These are phyloP conservation scores for Acanthosepion lycidas DNA, from an alignment of 2,888 invertebrate genomes.

Conservation along the genomic window DNA sequence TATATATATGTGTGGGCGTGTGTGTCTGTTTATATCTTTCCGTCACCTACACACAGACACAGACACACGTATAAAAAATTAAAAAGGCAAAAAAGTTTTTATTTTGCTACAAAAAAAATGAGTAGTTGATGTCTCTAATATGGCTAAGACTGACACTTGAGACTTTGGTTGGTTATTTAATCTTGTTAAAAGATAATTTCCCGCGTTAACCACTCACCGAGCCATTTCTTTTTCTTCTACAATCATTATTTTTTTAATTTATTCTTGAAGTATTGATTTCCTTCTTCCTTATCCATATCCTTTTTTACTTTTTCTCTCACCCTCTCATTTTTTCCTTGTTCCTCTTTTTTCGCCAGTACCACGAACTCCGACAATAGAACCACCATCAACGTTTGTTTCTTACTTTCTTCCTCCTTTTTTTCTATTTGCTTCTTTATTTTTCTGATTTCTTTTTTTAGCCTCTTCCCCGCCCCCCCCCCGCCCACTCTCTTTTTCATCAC, in stretches of 20 bases:
- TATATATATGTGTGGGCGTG: too few species aligned
- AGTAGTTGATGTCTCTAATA: not conserved
- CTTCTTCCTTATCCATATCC: not conserved
- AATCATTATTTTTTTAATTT: not conserved
- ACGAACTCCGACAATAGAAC: too few species aligned
- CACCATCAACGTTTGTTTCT: too few species aligned
- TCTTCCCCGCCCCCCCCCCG: too few species aligned
- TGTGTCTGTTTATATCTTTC: too few species aligned
- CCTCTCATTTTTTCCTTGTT: not conserved
- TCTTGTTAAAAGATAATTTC: too few species aligned
- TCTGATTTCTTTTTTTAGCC: too few species aligned
- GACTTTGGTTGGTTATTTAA: too few species aligned
- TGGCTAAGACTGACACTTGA: not conserved
- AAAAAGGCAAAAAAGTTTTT: not conserved
- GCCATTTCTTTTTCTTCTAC: not conserved
- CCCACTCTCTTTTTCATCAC: too few species aligned
- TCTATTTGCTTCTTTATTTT: too few species aligned
- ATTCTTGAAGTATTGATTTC: not conserved
- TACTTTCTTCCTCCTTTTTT: too few species aligned
- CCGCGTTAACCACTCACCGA: not conserved
- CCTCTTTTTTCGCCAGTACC: too few species aligned
- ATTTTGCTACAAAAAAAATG: not conserved
- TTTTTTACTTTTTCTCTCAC: not conserved
- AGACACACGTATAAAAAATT: not conserved
- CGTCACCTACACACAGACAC: not conserved